phyloP scores from a whole-genome alignment of 2,888 invertebrate species.

The Rapana venosa region DNA sequence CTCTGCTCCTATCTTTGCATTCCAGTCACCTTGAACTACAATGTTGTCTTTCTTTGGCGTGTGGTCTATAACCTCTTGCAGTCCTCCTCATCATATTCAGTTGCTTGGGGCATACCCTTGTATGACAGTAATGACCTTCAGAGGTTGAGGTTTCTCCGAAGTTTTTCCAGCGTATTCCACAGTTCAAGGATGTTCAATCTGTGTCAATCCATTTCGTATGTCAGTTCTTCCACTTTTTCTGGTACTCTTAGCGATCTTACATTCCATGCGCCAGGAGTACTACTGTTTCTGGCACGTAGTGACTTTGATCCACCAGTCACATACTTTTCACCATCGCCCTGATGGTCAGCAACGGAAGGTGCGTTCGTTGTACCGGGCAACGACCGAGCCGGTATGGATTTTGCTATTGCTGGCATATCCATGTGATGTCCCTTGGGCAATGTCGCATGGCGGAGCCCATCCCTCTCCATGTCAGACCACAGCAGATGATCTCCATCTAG shows the following conservation, averaged over 20 bases:
- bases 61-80: background rate
- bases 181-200: background rate
- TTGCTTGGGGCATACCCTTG: no score
- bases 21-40: conserved; percentile 33
- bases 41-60: conserved; percentile 25
- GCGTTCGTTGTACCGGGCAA: background rate
- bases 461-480: conserved; percentile 8
- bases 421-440: background rate
- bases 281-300: background rate
- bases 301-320: conserved; percentile 3
- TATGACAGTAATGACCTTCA: background rate
- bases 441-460: conserved; percentile 9
- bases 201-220: background rate
- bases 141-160: background rate
- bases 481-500: background rate
- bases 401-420: background rate
- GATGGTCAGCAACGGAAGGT: background rate
- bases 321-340: background rate
- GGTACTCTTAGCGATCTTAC: background rate
- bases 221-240: background rate
- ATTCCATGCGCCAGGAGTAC: background rate
- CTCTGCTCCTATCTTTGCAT: background rate
- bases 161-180: background rate
- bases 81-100: background rate
- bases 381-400: background rate